Conservation (phyloP, 2,113 vertebrate species). For the Physeter macrocephalus region DNA sequence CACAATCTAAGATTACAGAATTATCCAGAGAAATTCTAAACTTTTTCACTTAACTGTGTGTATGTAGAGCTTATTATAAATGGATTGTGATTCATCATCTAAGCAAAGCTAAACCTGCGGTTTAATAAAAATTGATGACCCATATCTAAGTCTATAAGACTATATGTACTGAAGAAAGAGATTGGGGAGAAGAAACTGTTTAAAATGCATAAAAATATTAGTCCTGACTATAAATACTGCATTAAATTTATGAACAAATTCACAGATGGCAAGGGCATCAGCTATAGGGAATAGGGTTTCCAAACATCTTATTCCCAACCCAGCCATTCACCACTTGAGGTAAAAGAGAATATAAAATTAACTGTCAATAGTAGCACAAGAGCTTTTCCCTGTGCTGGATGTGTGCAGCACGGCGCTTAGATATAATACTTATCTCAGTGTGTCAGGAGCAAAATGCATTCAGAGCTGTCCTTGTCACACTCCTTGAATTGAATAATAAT, state of each 20-base stretch:
- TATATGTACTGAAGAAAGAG: constrained; percentile 28
- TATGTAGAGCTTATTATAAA: constrained; percentile 11
- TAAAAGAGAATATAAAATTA: constrained; percentile 57
- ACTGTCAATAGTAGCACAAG: constrained; percentile 43
- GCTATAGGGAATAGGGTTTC: constrained; percentile 32
- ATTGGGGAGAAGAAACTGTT: constrained; percentile 47
- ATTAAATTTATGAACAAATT: constrained; percentile 51
- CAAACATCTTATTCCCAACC: constrained; percentile 45
- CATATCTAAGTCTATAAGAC: not conserved
- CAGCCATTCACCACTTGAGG: constrained; percentile 48
- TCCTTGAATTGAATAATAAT: not conserved
- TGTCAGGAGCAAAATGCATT: not conserved
- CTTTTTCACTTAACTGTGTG: not conserved
- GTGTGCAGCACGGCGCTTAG: not conserved
- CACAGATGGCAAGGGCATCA: constrained; percentile 42
- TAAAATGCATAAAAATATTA: constrained; percentile 64
- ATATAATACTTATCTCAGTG: not conserved
- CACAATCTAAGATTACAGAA: not conserved
- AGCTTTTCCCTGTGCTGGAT: constrained; percentile 1
- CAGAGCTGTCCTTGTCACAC: not conserved
- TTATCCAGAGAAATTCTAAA: not conserved
- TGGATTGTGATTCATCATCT: constrained; percentile 25
- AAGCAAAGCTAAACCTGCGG: not conserved
- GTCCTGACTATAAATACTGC: constrained; percentile 40
- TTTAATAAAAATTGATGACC: constrained; percentile 62